Evolutionary conservation across 2,113 vertebrate species (phyloP).

Genomic region (Muscicapa adusta): DNA sequence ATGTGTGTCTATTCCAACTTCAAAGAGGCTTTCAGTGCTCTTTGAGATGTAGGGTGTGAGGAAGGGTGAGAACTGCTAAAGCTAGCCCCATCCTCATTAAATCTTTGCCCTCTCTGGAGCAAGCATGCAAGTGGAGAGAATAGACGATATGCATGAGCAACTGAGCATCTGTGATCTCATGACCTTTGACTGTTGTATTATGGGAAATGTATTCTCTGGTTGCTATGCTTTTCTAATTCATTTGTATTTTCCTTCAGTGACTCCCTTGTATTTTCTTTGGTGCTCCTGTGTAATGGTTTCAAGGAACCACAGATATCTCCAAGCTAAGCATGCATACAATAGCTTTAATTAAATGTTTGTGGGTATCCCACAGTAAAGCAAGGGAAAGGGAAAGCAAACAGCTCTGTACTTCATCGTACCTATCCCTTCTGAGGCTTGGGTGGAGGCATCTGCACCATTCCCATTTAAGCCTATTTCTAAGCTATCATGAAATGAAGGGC

Average conservation of each 20-base stretch:
- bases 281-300: constrained; percentile 39
- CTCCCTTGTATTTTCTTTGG: constrained; percentile 53
- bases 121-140: constrained; percentile 11
- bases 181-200: constrained; percentile 59
- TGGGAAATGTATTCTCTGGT: constrained; percentile 43
- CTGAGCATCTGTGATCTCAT: constrained; percentile 41
- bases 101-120: neutral
- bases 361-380: constrained; percentile 43
- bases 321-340: constrained; percentile 54
- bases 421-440: neutral
- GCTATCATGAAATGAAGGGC: neutral
- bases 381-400: constrained; percentile 49
- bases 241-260: constrained; percentile 65
- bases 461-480: neutral
- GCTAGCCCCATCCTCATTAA: constrained; percentile 57
- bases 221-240: constrained; percentile 61
- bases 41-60: constrained; percentile 46
- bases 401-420: constrained; percentile 3
- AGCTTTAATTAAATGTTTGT: constrained; percentile 64
- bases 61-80: constrained; percentile 63
- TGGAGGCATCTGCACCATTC: neutral
- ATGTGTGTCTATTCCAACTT: constrained; percentile 46
- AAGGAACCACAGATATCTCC: constrained; percentile 43
- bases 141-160: constrained; percentile 57
- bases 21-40: constrained; percentile 62